These are phyloP conservation scores for Rallus limicola DNA, from an alignment of 2,113 vertebrate genomes.

Conservation along the genomic window DNA sequence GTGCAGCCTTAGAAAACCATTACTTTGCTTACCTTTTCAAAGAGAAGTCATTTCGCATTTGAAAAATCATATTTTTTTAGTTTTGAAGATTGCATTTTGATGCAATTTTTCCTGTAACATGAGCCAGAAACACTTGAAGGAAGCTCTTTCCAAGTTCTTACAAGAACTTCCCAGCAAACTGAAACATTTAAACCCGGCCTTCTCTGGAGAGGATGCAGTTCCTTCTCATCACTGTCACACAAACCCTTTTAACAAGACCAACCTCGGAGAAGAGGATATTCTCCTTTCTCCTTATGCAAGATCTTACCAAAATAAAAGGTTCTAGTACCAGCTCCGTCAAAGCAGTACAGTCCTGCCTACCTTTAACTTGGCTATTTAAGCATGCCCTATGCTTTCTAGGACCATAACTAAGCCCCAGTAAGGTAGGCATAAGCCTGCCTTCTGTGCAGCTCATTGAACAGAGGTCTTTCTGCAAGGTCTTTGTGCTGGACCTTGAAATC, in stretches of 20 bases:
- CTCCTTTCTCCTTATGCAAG: not conserved
- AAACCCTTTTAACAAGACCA: not conserved
- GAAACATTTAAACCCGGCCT: not conserved
- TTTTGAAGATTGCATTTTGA: not conserved
- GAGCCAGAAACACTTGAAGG: not conserved
- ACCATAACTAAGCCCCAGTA: not conserved
- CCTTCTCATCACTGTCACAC: not conserved
- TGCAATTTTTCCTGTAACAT: not conserved
- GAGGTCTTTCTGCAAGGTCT: not conserved
- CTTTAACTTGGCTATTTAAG: not conserved
- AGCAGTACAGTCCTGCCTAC: not conserved
- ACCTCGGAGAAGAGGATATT: not conserved
- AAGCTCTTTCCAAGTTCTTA: not conserved
- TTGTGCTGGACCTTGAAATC: slow-evolving; percentile 34
- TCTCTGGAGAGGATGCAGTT: not conserved
- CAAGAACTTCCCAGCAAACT: not conserved
- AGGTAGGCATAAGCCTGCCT: not conserved
- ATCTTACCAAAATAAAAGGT: not conserved
- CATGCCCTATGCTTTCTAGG: not conserved
- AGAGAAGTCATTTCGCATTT: not conserved
- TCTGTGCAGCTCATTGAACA: not conserved
- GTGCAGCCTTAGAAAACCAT: not conserved
- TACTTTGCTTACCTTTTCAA: not conserved
- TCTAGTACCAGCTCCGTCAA: not conserved
- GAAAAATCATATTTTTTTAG: not conserved